Evolutionary conservation across 2,888 invertebrate genomes (phyloP).

Genomic region (Habroteleia sp.): DNA sequence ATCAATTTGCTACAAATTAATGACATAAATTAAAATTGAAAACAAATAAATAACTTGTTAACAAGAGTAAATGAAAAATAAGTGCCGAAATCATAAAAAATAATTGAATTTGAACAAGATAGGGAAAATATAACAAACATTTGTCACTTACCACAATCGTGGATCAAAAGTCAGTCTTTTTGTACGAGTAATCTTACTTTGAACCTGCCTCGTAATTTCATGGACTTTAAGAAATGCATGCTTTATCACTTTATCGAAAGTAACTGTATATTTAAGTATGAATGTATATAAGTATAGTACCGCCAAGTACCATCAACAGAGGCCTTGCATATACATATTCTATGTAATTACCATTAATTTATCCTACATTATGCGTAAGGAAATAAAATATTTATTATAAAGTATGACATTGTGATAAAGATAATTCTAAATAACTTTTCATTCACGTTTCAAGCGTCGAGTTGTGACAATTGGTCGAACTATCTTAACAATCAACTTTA

Average conservation of each 20-base stretch:
- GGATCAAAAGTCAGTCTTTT: constrained; percentile 56
- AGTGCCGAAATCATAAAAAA: constrained; percentile 3
- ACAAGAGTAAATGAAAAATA: too few relatives aligned
- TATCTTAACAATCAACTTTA: too few relatives aligned
- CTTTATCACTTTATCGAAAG: constrained; percentile 36
- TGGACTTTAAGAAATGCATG: constrained; percentile 52
- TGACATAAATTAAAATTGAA: too few relatives aligned
- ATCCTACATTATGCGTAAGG: constrained; percentile 35
- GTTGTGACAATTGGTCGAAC: too few relatives aligned
- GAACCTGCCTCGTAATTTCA: constrained; percentile 33
- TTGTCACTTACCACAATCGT: constrained; percentile 19
- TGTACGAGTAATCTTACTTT: constrained; percentile 25
- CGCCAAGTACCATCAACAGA: constrained; percentile 52
- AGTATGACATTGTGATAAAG: too few relatives aligned
- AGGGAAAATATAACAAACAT: constrained; percentile 5
- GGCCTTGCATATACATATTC: constrained; percentile 42
- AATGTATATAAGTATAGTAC: constrained; percentile 60
- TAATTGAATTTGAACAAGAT: neutral
- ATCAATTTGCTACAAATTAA: too few relatives aligned
- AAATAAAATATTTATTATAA: constrained; percentile 37
- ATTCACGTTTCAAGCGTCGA: too few relatives aligned
- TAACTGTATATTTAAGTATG: constrained; percentile 53
- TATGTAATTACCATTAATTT: constrained; percentile 27
- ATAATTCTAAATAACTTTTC: too few relatives aligned
- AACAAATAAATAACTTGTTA: too few relatives aligned